Base-by-base conservation (phyloP, 92 coral and sea anemone genomes). In the Hydrozoanthus gracilis region DNA sequence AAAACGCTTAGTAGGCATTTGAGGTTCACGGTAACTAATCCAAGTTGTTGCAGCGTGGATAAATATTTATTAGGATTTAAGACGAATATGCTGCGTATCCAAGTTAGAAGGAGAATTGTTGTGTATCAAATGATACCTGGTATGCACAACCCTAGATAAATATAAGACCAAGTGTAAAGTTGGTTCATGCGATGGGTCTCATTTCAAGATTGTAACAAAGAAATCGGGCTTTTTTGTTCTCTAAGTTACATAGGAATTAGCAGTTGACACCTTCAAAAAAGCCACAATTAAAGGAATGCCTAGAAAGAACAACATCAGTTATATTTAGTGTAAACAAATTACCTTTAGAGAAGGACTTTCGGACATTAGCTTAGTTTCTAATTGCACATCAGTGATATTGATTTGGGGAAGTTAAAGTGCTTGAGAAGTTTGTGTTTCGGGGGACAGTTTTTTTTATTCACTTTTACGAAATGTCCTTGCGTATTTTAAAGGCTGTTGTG, bases 51-150 rank as follows among this genome's bases (percentile, higher is more conserved):
- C 72, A 65, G 66, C 4, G 20, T 20, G 20, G 74, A 18, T 80
- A 80, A 64, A 45, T 80, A 80, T 80, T 80, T 80, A 80, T 80
- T 80, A 20, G 60, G 44, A 64, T 56, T 46, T 50, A 64, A 61
- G n/a, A 18, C 4, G 64, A 62, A 56, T 48, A n/a, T 27, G 56
- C 44, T 46, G 35, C 73, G 10, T n/a, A 48, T 47, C 47, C 27
- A 58, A 35, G 50, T 5, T 66, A 14, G 50, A 14, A 4, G 3
- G 20, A 75, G 7, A 39, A 44, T 61, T 18, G 13, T 8, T 68
- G 46, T 2, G 47, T 47, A 10, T 8, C 35, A 27, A n/a, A 44
- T 4, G 54, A 35, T 3, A 4, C 12, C 47, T 5, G 14, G 8
- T 35, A 27, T 68, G 9, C 6, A 11, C 5, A 5, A 8, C 44